Base-by-base conservation (phyloP, 2,797 vertebrate genomes). In the Macropodus opercularis region DNA sequence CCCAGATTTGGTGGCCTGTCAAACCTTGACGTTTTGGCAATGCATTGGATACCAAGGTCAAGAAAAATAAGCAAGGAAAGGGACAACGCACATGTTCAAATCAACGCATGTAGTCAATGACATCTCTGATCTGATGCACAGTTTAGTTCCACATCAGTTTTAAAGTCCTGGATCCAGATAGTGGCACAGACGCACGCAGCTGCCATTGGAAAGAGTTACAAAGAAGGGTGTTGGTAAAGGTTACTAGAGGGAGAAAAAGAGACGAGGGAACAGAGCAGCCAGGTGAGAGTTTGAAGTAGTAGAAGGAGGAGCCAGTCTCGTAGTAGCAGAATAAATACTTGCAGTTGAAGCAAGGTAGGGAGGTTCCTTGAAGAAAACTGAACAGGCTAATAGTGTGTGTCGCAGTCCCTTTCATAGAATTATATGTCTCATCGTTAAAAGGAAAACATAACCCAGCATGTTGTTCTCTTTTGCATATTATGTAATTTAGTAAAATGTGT, bases 381-480 rank as follows among this genome's bases (percentile, higher is more conserved):
- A 85, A 81, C 61, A 77, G 72, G 55, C 62, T 68, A 31, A 31
- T 31, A 31, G 7, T 31, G 62, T 58, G 82, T 81, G 80, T 80
- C 74, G 79, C 83, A 86, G 80, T 76, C 70, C 27, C 81, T 83
- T 82, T 80, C 75, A 69, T 51, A 48, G 42, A 51, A 69, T 80
- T 64, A 62, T 79, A 58, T 15, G 49, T 80, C 86, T 75, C 64
- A 66, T 76, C 67, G 68, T 69, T 41, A 65, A 83, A 85, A 88
- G 77, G 87, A 86, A 87, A 64, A 85, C 77, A 80, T 77, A 80
- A 70, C 75, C 39, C 40, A 72, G 77, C 51, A 54, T 62, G 46
- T 72, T 70, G 51, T 69, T 72, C 80, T 78, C 58, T 71, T 71
- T 86, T 89, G 89, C 86, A 89, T 90, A 85, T 88, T 82, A 85